A percentile compares a stretch with the other conserved stretches of the same genome.
Conservation (phyloP, 2,113 vertebrate species). For the Chrysochloris asiatica region DNA sequence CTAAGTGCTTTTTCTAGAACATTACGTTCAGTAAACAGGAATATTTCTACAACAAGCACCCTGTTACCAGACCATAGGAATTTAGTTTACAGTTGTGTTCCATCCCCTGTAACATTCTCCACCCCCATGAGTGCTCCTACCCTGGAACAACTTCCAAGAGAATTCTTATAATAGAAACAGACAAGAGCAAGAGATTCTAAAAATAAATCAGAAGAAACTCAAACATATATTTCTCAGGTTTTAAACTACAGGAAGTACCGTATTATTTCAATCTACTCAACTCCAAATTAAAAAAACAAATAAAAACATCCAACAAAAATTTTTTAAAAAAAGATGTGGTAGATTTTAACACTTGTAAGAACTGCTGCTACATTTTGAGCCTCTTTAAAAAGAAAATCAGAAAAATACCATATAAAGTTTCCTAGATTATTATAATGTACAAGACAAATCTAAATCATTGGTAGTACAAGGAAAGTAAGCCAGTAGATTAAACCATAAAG, state of each 20-base stretch:
- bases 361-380: neutral
- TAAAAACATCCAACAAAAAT: conserved; percentile 22
- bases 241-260: conserved; percentile 30
- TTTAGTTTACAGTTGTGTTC: neutral
- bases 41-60: accelerated
- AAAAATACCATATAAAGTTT: conserved; percentile 24
- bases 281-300: conserved; percentile 40
- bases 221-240: conserved; percentile 71
- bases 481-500: neutral
- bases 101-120: conserved; percentile 14
- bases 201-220: conserved; percentile 78
- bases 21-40: neutral
- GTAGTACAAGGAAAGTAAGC: conserved; percentile 23
- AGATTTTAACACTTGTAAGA: conserved; percentile 47
- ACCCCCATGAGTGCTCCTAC: conserved; percentile 14
- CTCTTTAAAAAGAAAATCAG: conserved; percentile 22
- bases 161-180: conserved; percentile 85
- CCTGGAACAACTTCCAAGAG: conserved; percentile 78
- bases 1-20: neutral
- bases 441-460: conserved; percentile 26
- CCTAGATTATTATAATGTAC: conserved; percentile 29
- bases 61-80: neutral
- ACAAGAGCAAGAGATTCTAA: conserved; percentile 82
- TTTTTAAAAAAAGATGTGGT: neutral
- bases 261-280: conserved; percentile 15